A percentile compares a stretch with the other conserved stretches of the same genome.
Evolutionary conservation across 2,888 invertebrate species (phyloP).

Genomic region (Odontothrips loti): DNA sequence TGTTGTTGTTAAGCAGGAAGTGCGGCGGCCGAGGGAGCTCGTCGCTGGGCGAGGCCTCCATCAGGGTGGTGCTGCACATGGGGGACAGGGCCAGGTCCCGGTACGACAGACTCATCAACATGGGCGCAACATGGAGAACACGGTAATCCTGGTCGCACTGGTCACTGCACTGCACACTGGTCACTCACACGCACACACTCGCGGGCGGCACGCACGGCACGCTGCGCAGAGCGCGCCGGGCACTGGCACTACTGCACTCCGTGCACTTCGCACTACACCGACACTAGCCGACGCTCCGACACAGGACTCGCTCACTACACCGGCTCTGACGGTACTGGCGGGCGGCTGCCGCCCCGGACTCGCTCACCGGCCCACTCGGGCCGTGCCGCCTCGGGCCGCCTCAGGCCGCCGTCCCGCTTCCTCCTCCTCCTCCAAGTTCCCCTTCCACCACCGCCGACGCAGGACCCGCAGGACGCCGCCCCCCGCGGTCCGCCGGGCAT

Average conservation of each 20-base stretch:
- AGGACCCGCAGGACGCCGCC: constrained; percentile 41
- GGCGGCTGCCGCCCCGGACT: constrained; percentile 40
- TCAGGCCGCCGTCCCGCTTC: constrained; percentile 28
- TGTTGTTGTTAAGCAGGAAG: constrained; percentile 23
- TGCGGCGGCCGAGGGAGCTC: constrained; percentile 10
- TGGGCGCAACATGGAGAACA: constrained; percentile 27
- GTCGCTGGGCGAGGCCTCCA: constrained; percentile 18
- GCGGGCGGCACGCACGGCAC: background rate
- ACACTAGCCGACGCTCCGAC: background rate
- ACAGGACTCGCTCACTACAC: constrained; percentile 43
- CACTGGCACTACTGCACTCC: background rate
- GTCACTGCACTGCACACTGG: background rate
- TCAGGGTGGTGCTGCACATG: constrained; percentile 23
- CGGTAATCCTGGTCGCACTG: background rate
- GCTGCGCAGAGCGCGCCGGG: background rate
- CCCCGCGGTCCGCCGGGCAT: no score
- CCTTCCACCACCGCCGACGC: constrained; percentile 34
- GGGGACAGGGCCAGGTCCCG: background rate
- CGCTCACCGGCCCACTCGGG: constrained; percentile 35
- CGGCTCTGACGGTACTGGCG: constrained; percentile 49
- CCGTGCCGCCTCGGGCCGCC: constrained; percentile 1
- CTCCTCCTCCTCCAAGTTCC: no score
- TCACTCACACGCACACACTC: background rate
- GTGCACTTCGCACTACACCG: background rate
- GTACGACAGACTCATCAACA: background rate